A percentile compares a stretch with the other conserved stretches of the same genome.
phyloP scores from a whole-genome alignment of 2,888 invertebrate genomes.

The Lamellibrachia satsuma region DNA sequence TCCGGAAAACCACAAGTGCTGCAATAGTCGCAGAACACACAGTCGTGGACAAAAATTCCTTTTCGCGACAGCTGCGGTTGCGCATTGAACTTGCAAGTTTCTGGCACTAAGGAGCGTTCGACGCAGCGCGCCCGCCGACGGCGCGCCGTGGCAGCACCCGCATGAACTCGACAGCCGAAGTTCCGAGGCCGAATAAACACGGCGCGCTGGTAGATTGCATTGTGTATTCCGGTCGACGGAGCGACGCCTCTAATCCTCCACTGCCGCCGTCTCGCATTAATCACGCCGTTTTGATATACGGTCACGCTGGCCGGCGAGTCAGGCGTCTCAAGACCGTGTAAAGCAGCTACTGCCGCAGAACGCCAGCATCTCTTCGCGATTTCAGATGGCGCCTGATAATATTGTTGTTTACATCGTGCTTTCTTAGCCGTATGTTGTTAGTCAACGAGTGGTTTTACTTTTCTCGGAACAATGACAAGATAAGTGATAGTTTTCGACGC shows the following conservation, averaged over 20 bases:
- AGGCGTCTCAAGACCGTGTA: background rate
- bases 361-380: background rate
- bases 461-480: background rate
- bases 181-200: background rate
- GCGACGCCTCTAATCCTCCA: constrained; percentile 3
- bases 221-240: background rate
- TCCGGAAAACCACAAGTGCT: background rate
- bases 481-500: background rate
- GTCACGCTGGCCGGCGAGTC: background rate
- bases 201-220: background rate
- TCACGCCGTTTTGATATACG: background rate
- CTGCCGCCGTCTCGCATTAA: background rate
- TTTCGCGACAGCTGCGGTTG: background rate
- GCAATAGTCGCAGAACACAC: background rate
- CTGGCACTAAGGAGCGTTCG: background rate
- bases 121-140: background rate
- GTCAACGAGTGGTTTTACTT: background rate
- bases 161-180: constrained; percentile 3
- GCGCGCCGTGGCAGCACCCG: background rate
- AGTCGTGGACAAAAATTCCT: background rate
- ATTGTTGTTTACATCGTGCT: background rate
- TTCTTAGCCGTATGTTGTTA: background rate
- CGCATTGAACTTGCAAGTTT: background rate
- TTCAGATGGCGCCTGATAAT: background rate
- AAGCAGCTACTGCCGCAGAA: background rate